Conservation (phyloP, 2,797 vertebrate species). For the Pangasius krempfi region DNA sequence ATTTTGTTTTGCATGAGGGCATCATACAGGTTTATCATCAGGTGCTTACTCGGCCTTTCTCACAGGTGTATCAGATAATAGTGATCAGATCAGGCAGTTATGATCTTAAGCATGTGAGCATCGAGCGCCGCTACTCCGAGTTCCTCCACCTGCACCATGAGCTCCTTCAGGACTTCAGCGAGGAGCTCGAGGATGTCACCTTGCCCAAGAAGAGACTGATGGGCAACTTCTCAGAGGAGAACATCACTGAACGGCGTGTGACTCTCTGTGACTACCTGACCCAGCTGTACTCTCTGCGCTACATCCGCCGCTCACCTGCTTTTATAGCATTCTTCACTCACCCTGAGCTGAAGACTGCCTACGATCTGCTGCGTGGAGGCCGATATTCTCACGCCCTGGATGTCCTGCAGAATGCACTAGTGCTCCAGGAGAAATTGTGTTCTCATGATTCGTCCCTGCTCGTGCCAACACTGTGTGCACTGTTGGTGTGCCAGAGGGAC, state of each 20-base stretch:
- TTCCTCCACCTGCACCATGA: constrained; percentile 82
- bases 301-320: constrained; percentile 74
- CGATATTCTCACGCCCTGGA: constrained; percentile 79
- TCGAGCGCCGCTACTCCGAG: constrained; percentile 90
- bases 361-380: constrained; percentile 82
- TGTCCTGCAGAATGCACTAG: constrained; percentile 71
- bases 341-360: constrained; percentile 78
- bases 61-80: constrained; percentile 85
- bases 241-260: constrained; percentile 80
- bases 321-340: constrained; percentile 83
- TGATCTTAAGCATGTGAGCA: constrained; percentile 77
- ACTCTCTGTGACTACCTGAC: constrained; percentile 86
- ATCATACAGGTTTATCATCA: neutral
- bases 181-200: constrained; percentile 86
- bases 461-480: constrained; percentile 82
- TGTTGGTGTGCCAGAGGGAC: constrained; percentile 86
- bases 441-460: constrained; percentile 70
- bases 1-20: too few species aligned
- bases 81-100: constrained; percentile 90
- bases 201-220: constrained; percentile 85
- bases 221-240: constrained; percentile 81
- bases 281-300: constrained; percentile 75
- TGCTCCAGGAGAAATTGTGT: constrained; percentile 83
- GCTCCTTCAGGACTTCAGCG: constrained; percentile 79
- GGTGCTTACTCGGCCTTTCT: neutral